Evolutionary conservation across 2,797 vertebrate genomes (phyloP), one percentile per base, ranked within the genome.

Genomic region (Rhinatrema bivittatum): DNA sequence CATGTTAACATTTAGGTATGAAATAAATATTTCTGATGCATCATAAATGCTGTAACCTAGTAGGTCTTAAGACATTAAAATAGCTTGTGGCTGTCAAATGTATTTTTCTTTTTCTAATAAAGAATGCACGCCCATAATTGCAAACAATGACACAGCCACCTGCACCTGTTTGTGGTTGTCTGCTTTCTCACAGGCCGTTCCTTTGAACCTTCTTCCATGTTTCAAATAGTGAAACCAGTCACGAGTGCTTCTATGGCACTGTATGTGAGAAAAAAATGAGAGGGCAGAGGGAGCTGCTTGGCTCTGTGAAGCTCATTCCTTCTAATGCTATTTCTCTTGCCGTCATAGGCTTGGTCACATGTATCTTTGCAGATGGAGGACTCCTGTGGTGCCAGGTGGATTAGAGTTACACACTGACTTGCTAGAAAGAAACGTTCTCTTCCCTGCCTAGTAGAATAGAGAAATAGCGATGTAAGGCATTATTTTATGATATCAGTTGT

Each of bases 211-310:
- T n/a, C n/a, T n/a, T n/a, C n/a, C n/a, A n/a, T n/a, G n/a, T n/a
- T n/a, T n/a, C n/a, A n/a, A 29, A 38, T 24, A 30, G 23, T 25
- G 51, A 18, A 60, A 48, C 20, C 38, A 57, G 35, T 34, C 35
- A 29, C 32, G 24, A 19, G 19, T 12, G 9, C 26, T 51, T 27
- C 7, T 28, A 25, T 20, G 41, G 31, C 9, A 2, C 23, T 37
- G n/a, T 17, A n/a, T 1, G 1, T 36, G 46, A 45, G 29, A 18
- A 19, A 10, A 17, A 6, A 23, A 9, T 24, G 35, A 2, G 17
- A 20, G 18, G 47, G 14, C 18, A 15, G 20, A 36, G 29, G 33
- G 18, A 38, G 11, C 37, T 38, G 2, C 45, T 50, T 39, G 26
- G 9, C 26, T 43, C 27, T 10, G 14, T 8, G 23, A 2, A 33